These are phyloP conservation scores for Sarcophaga caerulescens DNA, from an alignment of 2,888 invertebrate species.

Conservation along the genomic window DNA sequence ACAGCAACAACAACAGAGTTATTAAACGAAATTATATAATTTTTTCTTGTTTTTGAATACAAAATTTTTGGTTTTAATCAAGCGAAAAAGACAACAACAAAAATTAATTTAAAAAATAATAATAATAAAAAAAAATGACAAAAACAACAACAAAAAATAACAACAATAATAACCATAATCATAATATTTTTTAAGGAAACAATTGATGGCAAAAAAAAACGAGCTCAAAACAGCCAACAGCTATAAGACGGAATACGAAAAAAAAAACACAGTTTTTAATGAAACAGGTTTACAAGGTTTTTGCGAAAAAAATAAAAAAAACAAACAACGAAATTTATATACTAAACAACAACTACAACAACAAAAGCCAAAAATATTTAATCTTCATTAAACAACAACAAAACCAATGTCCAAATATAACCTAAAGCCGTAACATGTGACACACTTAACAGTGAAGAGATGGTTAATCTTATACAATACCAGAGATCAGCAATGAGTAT, in stretches of 20 bases:
- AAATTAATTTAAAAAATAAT: not conserved
- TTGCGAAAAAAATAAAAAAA: not conserved
- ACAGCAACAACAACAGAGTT: no score
- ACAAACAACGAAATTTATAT: not conserved
- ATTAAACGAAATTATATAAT: not conserved
- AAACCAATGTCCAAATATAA: no score
- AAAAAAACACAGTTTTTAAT: not conserved
- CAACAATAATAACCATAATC: not conserved
- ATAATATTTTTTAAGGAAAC: not conserved
- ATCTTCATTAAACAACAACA: not conserved
- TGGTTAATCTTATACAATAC: no score
- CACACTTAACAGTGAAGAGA: no score
- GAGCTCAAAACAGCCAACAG: not conserved
- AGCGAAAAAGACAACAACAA: not conserved
- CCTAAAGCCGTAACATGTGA: no score
- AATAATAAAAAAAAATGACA: not conserved
- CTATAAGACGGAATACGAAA: not conserved
- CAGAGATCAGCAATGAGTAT: no score
- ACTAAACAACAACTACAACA: not conserved
- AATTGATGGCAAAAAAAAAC: not conserved
- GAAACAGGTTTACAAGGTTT: conserved; percentile 40
- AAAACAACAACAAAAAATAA: not conserved
- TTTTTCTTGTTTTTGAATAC: conserved; percentile 17
- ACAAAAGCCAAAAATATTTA: not conserved
- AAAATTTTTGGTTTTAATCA: conserved; percentile 5